These are phyloP conservation scores for Dryomyza anilis DNA, from an alignment of 2,888 invertebrate genomes.

Conservation along the genomic window DNA sequence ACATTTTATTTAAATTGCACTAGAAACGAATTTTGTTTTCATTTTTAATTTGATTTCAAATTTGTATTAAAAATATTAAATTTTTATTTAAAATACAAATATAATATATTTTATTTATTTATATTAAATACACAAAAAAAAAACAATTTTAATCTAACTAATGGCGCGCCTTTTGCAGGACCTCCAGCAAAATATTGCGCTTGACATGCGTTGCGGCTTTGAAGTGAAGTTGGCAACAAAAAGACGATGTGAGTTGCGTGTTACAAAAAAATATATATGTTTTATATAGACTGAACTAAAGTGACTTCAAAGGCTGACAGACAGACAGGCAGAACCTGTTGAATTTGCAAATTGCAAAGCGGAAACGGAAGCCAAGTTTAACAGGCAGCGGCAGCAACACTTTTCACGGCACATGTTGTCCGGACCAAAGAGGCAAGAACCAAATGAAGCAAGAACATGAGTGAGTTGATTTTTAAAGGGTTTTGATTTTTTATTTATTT, in stretches of 20 bases:
- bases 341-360: constrained; percentile 26
- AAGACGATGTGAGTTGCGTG: no score
- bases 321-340: constrained; percentile 26
- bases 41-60: no score
- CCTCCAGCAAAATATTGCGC: no score
- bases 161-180: not conserved
- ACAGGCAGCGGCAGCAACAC: constrained; percentile 11
- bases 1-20: constrained; percentile 1
- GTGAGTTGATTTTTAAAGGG: not conserved
- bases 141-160: not conserved
- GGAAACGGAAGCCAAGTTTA: constrained; percentile 31
- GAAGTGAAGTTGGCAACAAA: not conserved
- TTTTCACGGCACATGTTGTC: not conserved
- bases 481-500: no score
- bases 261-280: no score
- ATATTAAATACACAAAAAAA: not conserved
- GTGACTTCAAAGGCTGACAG: constrained; percentile 18
- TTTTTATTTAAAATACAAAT: no score
- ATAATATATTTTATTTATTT: no score
- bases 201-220: constrained; percentile 14
- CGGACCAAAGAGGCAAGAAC: not conserved
- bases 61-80: not conserved
- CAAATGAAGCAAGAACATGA: no score
- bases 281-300: no score
- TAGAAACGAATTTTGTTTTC: no score